phyloP scores from a whole-genome alignment of 2,113 vertebrate species.

The Cricetomys ansorgei region DNA sequence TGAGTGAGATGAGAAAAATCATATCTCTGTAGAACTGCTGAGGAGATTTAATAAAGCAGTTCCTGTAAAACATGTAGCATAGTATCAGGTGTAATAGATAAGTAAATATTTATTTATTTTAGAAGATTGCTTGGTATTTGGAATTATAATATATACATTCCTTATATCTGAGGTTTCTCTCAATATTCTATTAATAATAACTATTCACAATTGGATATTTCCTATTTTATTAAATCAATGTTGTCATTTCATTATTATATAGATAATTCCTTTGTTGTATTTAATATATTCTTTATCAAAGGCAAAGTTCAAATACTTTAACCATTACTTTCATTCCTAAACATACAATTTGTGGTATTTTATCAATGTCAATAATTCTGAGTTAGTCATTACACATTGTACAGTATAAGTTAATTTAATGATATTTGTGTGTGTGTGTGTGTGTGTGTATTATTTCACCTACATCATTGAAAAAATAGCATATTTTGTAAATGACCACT shows the following conservation, averaged over 20 bases:
- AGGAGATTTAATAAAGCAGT: background rate
- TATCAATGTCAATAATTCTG: too few relatives aligned
- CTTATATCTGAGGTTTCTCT: background rate
- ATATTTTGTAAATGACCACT: too few relatives aligned
- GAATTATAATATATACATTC: background rate
- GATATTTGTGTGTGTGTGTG: too few relatives aligned
- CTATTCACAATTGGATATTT: background rate
- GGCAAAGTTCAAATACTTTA: background rate
- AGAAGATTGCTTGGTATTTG: background rate
- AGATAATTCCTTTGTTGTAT: background rate
- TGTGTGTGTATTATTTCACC: too few relatives aligned
- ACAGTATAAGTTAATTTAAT: background rate
- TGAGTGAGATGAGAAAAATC: slow-evolving; percentile 7
- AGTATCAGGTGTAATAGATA: background rate
- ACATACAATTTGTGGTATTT: background rate
- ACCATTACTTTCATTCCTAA: background rate
- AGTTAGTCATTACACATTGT: too few relatives aligned
- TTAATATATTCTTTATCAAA: background rate
- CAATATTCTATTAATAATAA: background rate
- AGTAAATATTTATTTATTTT: slow-evolving; percentile 4
- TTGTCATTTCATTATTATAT: background rate
- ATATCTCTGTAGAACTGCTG: background rate
- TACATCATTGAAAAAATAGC: too few relatives aligned
- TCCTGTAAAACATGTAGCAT: background rate
- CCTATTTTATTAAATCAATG: background rate